These are phyloP conservation scores for Ahaetulla prasina DNA, from an alignment of 2,113 vertebrate genomes.

Conservation along the genomic window DNA sequence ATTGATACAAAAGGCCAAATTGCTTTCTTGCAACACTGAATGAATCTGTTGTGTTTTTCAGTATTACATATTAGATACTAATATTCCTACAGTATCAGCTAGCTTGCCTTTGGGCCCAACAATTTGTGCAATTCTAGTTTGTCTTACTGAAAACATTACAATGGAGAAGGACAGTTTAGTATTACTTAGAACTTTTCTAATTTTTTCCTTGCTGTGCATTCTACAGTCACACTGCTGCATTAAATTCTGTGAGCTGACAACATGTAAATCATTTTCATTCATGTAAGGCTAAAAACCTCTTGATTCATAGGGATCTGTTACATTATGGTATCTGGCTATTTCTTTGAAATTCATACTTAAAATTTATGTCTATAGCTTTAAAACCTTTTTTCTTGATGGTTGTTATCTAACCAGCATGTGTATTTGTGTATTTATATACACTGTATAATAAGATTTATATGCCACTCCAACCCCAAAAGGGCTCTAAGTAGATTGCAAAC, in stretches of 20 bases:
- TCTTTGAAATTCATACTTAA: constrained; percentile 14
- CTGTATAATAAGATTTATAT: neutral
- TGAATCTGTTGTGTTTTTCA: neutral
- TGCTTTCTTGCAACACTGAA: neutral
- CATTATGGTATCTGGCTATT: neutral
- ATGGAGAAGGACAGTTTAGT: constrained; percentile 47
- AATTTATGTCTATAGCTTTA: neutral
- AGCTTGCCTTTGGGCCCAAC: constrained; percentile 36
- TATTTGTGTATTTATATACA: neutral
- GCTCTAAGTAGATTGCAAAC: neutral
- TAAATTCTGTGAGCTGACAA: constrained; percentile 38
- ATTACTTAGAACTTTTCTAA: constrained; percentile 42
- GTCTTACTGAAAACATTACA: constrained; percentile 44
- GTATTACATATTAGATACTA: neutral
- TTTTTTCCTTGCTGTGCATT: constrained; percentile 38
- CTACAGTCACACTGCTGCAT: constrained; percentile 32
- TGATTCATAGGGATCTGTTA: constrained; percentile 48
- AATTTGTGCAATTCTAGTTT: constrained; percentile 53
- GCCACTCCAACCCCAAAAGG: neutral
- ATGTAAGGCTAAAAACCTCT: constrained; percentile 42
- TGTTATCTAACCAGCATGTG: neutral
- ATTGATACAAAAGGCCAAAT: neutral
- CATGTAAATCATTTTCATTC: constrained; percentile 50
- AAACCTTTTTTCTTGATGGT: neutral
- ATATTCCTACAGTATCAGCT: constrained; percentile 6